Percentiles rank a stretch among this genome's conserved stretches.
Evolutionary conservation across 2,888 invertebrate species (phyloP).

Genomic region (Clusia tigrina): DNA sequence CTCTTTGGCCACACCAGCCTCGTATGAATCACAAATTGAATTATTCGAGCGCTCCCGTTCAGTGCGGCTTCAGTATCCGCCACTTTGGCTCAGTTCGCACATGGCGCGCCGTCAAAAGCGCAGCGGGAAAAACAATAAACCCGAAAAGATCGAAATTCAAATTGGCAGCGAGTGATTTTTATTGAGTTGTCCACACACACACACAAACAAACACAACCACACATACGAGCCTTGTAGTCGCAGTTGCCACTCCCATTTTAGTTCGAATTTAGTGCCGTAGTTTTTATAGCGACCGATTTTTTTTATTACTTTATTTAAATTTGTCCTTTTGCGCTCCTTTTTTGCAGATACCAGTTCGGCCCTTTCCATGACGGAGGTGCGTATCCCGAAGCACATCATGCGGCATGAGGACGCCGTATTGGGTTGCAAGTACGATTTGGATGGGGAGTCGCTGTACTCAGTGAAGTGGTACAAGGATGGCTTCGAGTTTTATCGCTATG

Average conservation of each 20-base stretch:
- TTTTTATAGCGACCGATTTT: conserved; percentile 1
- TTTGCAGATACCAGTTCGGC: conserved; percentile 65
- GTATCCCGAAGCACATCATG: conserved; percentile 83
- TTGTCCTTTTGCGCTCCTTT: conserved; percentile 19
- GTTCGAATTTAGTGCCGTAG: background rate
- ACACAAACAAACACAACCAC: background rate
- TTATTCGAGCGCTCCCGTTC: background rate
- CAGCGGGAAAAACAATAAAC: background rate
- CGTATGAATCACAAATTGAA: conserved; percentile 12
- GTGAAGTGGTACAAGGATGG: conserved; percentile 94
- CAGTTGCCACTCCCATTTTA: background rate
- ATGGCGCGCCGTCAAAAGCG: background rate
- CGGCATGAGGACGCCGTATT: conserved; percentile 78
- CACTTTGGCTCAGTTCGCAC: background rate
- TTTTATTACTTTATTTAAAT: background rate
- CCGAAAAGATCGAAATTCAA: background rate
- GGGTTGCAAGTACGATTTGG: conserved; percentile 84
- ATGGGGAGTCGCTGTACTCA: conserved; percentile 83
- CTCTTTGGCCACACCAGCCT: background rate
- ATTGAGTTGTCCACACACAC: background rate
- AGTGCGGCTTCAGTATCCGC: background rate
- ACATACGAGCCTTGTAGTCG: background rate
- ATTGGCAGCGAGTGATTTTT: conserved; percentile 7
- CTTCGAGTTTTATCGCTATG: conserved; percentile 87
- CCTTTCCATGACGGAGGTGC: conserved; percentile 78